Evolutionary conservation across 2,113 vertebrate species (phyloP).

Genomic region (Callopanchax toddi): DNA sequence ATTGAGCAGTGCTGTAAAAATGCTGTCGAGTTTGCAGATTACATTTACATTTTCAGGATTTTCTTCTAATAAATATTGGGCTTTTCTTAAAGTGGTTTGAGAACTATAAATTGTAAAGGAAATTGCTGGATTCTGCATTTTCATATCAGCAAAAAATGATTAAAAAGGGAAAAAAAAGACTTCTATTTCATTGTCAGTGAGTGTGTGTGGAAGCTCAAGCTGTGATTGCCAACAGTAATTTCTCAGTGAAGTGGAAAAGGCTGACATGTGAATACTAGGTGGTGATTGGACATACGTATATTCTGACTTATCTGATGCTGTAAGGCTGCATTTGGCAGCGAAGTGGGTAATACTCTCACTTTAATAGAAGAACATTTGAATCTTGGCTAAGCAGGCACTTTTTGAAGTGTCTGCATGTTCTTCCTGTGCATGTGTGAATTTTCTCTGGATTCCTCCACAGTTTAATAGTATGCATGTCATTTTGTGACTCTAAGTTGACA

Average conservation of each 20-base stretch:
- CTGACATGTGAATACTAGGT: constrained; percentile 26
- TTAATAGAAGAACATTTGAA: background rate
- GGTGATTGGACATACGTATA: no score
- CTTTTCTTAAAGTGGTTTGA: background rate
- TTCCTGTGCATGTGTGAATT: background rate
- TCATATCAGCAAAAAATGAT: background rate
- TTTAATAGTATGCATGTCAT: background rate
- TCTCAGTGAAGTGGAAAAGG: constrained; percentile 19
- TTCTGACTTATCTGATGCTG: no score
- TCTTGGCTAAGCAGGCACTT: background rate
- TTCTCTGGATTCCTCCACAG: background rate
- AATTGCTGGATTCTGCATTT: background rate
- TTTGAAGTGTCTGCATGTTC: background rate
- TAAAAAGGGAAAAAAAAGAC: constrained; percentile 2
- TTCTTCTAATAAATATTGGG: no score
- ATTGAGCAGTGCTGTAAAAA: background rate
- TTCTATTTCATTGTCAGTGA: background rate
- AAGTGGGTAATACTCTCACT: constrained; percentile 9
- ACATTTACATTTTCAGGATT: background rate
- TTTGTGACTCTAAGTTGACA: background rate
- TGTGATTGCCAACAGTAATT: constrained; percentile 28
- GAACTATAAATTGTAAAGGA: background rate
- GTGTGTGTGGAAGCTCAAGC: constrained; percentile 6
- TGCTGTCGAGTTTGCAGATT: background rate
- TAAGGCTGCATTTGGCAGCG: background rate